Evolutionary conservation across 2,888 invertebrate species (phyloP).

Genomic region (Gari tellinella): DNA sequence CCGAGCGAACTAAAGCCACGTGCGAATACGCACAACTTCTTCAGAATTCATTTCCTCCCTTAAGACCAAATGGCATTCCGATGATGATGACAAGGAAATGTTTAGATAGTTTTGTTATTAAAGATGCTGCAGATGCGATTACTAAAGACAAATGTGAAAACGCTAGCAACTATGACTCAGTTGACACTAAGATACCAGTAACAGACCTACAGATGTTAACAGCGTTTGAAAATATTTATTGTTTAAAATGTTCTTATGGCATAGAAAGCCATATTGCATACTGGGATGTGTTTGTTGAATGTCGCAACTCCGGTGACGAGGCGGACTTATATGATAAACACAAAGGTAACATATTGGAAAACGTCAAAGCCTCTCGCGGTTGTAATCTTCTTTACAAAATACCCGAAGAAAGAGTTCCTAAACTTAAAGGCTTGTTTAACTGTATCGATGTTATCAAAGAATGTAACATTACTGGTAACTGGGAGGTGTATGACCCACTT

Average conservation of each 20-base stretch:
- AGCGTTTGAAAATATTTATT: background rate
- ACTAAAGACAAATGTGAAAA: conserved; percentile 6
- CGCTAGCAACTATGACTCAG: background rate
- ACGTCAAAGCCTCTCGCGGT: background rate
- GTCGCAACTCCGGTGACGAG: background rate
- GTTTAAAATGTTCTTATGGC: background rate
- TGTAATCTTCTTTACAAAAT: conserved; percentile 5
- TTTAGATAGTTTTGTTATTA: too few relatives aligned
- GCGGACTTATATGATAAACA: background rate
- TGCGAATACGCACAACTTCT: background rate
- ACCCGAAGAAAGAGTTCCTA: background rate
- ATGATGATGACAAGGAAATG: too few relatives aligned
- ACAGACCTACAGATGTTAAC: background rate
- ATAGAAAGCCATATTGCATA: background rate
- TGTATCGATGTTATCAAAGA: background rate
- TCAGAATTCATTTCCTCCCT: too few relatives aligned
- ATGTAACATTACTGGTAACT: conserved; percentile 28
- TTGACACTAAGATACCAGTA: background rate
- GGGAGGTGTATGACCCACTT: conserved; percentile 20
- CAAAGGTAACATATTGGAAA: background rate
- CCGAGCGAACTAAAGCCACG: background rate
- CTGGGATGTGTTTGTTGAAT: background rate
- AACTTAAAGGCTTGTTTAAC: too few relatives aligned
- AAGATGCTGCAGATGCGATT: too few relatives aligned
- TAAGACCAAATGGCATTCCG: too few relatives aligned